A percentile compares a stretch with the other conserved stretches of the same genome.
Conservation (phyloP, 1,140 invertebrate species). For the Nomia melanderi region DNA sequence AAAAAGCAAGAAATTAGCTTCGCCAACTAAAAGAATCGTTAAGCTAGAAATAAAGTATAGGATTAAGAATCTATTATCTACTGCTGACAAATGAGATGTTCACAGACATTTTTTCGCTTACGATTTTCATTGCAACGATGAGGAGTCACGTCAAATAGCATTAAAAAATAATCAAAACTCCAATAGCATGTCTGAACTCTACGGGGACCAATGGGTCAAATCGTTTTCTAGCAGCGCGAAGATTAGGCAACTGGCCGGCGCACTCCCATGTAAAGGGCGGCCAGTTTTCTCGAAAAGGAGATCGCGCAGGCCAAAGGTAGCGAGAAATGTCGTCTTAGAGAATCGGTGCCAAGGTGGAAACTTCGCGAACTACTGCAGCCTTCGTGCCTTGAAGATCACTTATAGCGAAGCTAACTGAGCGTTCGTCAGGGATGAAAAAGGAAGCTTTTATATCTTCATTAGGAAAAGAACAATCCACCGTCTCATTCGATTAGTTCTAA, state of each 20-base stretch:
- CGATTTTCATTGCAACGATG: too few relatives aligned
- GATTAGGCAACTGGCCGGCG: slow-evolving; percentile 61
- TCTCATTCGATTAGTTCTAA: too few relatives aligned
- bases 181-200: background rate
- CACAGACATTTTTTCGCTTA: too few relatives aligned
- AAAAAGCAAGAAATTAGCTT: too few relatives aligned
- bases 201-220: background rate
- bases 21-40: too few relatives aligned
- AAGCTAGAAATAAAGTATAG: too few relatives aligned
- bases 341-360: slow-evolving; percentile 74
- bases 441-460: background rate
- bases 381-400: slow-evolving; percentile 44
- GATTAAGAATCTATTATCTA: too few relatives aligned
- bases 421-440: background rate
- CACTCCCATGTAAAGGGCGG: slow-evolving; percentile 57
- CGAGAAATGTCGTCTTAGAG: slow-evolving; percentile 57
- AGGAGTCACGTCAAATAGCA: too few relatives aligned
- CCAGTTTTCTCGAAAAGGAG: slow-evolving; percentile 70
- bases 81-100: too few relatives aligned
- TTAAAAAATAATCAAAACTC: background rate
- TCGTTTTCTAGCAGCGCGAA: slow-evolving; percentile 5
- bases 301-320: slow-evolving; percentile 52
- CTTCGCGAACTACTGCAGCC: slow-evolving; percentile 47
- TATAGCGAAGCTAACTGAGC: background rate
- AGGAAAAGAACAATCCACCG: too few relatives aligned